These are phyloP conservation scores for Nephrotoma appendiculata DNA, from an alignment of 2,888 invertebrate genomes.

Conservation along the genomic window DNA sequence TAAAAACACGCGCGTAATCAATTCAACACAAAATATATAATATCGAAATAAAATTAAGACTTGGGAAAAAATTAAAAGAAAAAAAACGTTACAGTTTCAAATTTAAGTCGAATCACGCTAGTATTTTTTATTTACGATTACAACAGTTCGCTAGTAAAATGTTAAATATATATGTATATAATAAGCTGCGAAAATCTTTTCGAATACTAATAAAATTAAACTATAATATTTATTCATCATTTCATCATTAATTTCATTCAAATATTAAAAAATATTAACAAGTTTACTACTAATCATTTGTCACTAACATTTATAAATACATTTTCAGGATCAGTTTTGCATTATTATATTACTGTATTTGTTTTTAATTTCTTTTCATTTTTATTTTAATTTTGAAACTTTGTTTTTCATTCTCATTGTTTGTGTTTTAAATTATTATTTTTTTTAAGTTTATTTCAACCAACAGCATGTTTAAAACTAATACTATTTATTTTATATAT, in stretches of 20 bases:
- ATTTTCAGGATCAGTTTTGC: constrained; percentile 9
- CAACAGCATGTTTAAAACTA: constrained; percentile 1
- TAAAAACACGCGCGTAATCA: background rate
- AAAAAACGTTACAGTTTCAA: constrained; percentile 1
- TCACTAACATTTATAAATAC: constrained; percentile 10
- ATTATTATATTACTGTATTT: background rate
- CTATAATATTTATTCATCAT: background rate
- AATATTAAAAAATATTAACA: constrained; percentile 1
- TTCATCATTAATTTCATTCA: constrained; percentile 2
- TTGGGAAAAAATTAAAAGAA: background rate
- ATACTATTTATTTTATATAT: background rate
- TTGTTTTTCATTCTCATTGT: constrained; percentile 7
- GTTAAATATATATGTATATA: constrained; percentile 1
- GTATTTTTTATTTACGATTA: background rate
- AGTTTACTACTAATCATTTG: constrained; percentile 2
- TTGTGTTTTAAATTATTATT: background rate
- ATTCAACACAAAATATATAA: background rate
- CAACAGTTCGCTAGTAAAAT: background rate
- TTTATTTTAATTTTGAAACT: constrained; percentile 3
- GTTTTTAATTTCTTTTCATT: constrained; percentile 3
- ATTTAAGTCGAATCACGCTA: background rate
- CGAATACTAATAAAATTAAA: background rate
- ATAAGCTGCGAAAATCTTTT: background rate
- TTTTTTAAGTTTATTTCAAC: background rate
- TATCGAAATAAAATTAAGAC: background rate